A percentile compares a stretch with the other conserved stretches of the same genome.
These are phyloP conservation scores for Disparrhopalites patrizii DNA, from an alignment of 2,888 invertebrate genomes.

Conservation along the genomic window DNA sequence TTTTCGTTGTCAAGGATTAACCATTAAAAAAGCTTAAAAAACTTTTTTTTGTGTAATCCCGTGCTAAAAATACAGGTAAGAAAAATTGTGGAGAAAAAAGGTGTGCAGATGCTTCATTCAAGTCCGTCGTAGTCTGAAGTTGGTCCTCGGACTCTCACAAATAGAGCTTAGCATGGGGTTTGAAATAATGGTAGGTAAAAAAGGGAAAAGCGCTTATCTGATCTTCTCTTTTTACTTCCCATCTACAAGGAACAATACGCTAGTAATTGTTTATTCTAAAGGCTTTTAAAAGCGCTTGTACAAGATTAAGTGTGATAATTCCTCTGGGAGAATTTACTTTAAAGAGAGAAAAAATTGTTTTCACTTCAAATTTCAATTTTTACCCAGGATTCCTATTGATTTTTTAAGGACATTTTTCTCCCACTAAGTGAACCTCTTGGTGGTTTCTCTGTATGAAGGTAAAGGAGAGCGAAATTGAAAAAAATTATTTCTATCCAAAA, in stretches of 20 bases:
- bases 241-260: too few species aligned
- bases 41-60: too few species aligned
- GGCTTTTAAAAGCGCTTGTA: not conserved
- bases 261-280: too few species aligned
- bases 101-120: slow-evolving; percentile 3
- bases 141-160: not conserved
- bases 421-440: too few species aligned
- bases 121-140: too few species aligned
- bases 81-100: not conserved
- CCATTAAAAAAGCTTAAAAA: too few species aligned
- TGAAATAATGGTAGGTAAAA: slow-evolving; percentile 1
- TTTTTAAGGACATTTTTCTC: not conserved
- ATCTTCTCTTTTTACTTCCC: too few species aligned
- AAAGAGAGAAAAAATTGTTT: not conserved
- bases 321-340: too few species aligned
- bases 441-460: not conserved
- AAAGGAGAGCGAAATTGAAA: not conserved
- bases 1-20: too few species aligned
- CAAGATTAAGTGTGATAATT: not conserved
- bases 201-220: too few species aligned
- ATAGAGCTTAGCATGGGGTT: not conserved
- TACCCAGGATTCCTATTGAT: slow-evolving; percentile 1
- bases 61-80: not conserved
- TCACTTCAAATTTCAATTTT: slow-evolving; percentile 1
- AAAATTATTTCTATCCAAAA: not conserved